A percentile compares a stretch with the other conserved stretches of the same genome.
Evolutionary conservation across 2,888 invertebrate species (phyloP).

Genomic region (Galerucella calmariensis): DNA sequence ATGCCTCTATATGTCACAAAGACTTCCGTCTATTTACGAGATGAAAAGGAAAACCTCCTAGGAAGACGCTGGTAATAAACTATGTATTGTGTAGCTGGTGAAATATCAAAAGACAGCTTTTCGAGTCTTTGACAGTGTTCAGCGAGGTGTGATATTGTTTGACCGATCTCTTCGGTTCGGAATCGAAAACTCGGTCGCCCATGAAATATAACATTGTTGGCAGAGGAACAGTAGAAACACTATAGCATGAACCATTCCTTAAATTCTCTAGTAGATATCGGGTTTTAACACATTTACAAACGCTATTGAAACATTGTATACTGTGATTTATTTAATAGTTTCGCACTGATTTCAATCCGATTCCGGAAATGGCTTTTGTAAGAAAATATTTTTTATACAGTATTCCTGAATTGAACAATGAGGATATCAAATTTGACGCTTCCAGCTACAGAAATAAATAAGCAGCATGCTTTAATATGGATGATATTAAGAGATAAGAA

Average conservation of each 20-base stretch:
- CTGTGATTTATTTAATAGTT: no score
- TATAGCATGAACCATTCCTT: slow-evolving; percentile 45
- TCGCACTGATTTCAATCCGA: no score
- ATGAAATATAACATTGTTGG: slow-evolving; percentile 59
- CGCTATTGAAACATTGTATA: not conserved
- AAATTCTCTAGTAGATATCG: not conserved
- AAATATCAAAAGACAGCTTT: slow-evolving; percentile 63
- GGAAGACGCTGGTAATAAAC: slow-evolving; percentile 49
- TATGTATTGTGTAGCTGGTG: slow-evolving; percentile 56
- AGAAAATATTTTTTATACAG: no score
- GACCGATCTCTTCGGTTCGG: slow-evolving; percentile 51
- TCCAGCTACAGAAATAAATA: no score
- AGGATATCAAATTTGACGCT: no score
- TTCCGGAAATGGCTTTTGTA: no score
- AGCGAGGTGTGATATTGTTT: slow-evolving; percentile 63
- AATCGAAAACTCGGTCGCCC: slow-evolving; percentile 59
- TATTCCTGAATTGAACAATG: no score
- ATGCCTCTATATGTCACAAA: slow-evolving; percentile 51
- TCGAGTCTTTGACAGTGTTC: slow-evolving; percentile 61
- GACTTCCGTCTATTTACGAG: slow-evolving; percentile 33
- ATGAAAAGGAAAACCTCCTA: slow-evolving; percentile 35
- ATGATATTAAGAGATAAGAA: no score
- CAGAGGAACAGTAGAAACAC: slow-evolving; percentile 50
- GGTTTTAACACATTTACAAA: not conserved
- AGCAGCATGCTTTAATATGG: no score